Base-by-base conservation (phyloP, 2,888 invertebrate species). In the Crocallis elinguaria region DNA sequence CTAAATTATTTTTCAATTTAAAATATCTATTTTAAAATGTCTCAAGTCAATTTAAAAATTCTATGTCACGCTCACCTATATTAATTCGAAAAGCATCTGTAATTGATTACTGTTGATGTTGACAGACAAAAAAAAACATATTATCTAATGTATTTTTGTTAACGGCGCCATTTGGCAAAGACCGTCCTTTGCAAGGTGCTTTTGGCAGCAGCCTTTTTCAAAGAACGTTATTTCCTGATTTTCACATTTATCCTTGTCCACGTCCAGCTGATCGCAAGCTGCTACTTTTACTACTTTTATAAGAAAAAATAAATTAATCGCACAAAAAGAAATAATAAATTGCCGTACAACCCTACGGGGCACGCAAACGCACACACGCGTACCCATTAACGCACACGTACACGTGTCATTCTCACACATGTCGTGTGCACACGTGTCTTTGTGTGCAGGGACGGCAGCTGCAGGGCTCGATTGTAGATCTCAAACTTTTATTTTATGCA, bases 401-500 rank as follows among this genome's bases (percentile, higher is more conserved):
- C 41, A 21, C 69, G 66, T 65, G 70, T 64, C 66, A 44, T 54
- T 49, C 67, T 69, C 71, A 70, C 65, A 64, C 60, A 54, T 60
- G 55, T 67, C 3, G 1, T 21, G n/a, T n/a, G 6, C 33, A 19
- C 12, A 25, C 19, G 37, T 13, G 43, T 33, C 66, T 73, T 70
- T 71, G 71, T 71, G 71, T 76, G 73, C 77, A 79, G 71, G 79
- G 75, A 75, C 79, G 84, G 82, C 90, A 90, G 90, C 90, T 91
- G 90, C 90, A 82, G 71, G 86, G 86, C 84, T 86, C 78, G 86
- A 82, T 79, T 71, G 72, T 51, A 87, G 72, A 66, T 78, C 83
- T 80, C 88, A 91, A 91, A 88, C 78, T 86, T 83, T 83, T 12
- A n/a, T 25, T 25, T 4, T 19, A 19, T 19, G 19, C n/a, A n/a